phyloP scores from a whole-genome alignment of 2,113 vertebrate genomes.

The Gadus macrocephalus region DNA sequence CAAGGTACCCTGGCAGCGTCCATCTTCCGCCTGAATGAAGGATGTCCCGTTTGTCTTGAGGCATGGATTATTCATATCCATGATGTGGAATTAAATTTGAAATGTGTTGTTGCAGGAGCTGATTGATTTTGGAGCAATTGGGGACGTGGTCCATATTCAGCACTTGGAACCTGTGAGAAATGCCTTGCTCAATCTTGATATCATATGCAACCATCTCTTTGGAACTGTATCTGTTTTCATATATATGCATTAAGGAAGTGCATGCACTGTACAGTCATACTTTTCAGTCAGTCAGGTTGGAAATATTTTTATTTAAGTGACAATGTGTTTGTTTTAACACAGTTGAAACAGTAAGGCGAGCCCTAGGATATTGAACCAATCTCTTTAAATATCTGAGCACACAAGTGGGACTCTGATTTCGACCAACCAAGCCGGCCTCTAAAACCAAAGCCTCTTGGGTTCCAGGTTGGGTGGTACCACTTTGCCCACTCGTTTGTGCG shows the following conservation, averaged over 20 bases:
- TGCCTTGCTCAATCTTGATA: no score
- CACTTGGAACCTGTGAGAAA: conserved; percentile 77
- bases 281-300: not conserved
- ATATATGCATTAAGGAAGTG: not conserved
- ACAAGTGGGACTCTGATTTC: not conserved
- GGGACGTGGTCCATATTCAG: conserved; percentile 81
- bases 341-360: not conserved
- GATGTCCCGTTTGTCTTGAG: not conserved
- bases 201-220: not conserved
- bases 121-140: conserved; percentile 70
- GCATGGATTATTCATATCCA: not conserved
- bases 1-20: conserved; percentile 62
- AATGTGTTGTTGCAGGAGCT: conserved; percentile 59
- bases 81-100: not conserved
- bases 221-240: conserved; percentile 1
- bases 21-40: not conserved
- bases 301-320: not conserved
- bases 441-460: conserved; percentile 11
- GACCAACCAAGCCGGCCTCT: not conserved
- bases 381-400: not conserved
- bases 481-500: conserved; percentile 84
- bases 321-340: not conserved
- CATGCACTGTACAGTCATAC: not conserved
- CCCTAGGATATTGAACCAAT: not conserved
- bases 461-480: conserved; percentile 78